A percentile compares a stretch with the other conserved stretches of the same genome.
These are phyloP conservation scores for Glyphotaelius pellucidus DNA, from an alignment of 2,888 invertebrate species.

Conservation along the genomic window DNA sequence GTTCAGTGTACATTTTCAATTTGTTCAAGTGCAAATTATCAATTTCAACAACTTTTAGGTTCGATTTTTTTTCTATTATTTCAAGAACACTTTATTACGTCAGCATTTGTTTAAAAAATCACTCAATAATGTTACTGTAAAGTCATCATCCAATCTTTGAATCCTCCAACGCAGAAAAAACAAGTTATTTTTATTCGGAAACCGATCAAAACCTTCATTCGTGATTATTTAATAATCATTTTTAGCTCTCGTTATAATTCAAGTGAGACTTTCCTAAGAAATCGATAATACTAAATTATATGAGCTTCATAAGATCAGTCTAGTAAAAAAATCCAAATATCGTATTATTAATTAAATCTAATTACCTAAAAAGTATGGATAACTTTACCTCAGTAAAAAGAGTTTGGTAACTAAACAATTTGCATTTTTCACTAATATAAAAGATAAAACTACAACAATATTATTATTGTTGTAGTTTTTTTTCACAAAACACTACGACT, in stretches of 20 bases:
- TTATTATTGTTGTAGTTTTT: no score
- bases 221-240: not conserved
- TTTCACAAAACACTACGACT: no score
- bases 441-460: not conserved
- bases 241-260: not conserved
- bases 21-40: not conserved
- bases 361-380: no score
- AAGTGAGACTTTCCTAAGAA: not conserved
- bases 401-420: not conserved
- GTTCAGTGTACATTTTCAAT: not conserved
- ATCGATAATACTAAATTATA: not conserved
- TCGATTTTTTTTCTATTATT: not conserved
- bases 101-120: not conserved
- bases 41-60: not conserved
- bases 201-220: not conserved
- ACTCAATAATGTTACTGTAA: not conserved
- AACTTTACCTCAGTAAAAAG: not conserved
- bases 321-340: no score
- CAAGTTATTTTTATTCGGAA: not conserved
- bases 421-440: not conserved
- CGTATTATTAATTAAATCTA: not conserved
- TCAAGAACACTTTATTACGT: not conserved
- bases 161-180: not conserved
- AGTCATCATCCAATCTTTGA: not conserved
- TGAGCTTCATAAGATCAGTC: not conserved